Percentiles rank a stretch among this genome's conserved stretches.
These are phyloP conservation scores for Ectropis crepuscularia DNA, from an alignment of 2,888 invertebrate species.

Conservation along the genomic window DNA sequence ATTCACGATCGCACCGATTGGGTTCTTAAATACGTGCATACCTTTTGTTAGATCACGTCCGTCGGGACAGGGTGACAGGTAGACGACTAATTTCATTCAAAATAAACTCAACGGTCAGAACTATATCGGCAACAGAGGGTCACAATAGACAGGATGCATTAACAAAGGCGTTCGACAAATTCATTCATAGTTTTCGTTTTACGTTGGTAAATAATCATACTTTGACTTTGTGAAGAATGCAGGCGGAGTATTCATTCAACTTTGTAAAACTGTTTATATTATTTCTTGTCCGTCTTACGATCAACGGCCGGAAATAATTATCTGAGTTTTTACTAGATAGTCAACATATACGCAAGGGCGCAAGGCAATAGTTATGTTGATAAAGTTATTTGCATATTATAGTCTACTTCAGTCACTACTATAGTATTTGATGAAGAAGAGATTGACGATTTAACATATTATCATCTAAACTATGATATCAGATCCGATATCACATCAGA, in stretches of 20 bases:
- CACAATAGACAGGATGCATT: slow-evolving; percentile 77
- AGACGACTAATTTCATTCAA: slow-evolving; percentile 66
- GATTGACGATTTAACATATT: too few relatives aligned
- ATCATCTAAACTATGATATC: too few relatives aligned
- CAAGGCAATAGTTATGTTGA: too few relatives aligned
- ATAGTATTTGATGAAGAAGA: too few relatives aligned
- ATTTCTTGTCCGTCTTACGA: slow-evolving; percentile 4
- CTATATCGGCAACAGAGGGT: slow-evolving; percentile 62
- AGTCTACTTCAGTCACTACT: too few relatives aligned
- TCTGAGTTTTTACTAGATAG: too few relatives aligned
- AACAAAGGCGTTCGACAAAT: slow-evolving; percentile 56
- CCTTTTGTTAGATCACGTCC: slow-evolving; percentile 70
- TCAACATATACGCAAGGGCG: too few relatives aligned
- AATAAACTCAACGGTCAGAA: slow-evolving; percentile 63
- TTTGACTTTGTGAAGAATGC: slow-evolving; percentile 19
- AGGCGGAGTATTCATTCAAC: slow-evolving; percentile 24
- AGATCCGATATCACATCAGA: too few relatives aligned
- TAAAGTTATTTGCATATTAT: too few relatives aligned
- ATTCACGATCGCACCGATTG: slow-evolving; percentile 62
- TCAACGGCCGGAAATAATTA: neutral
- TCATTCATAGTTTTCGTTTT: slow-evolving; percentile 63
- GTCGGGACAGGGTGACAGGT: slow-evolving; percentile 71
- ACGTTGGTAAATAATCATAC: slow-evolving; percentile 20
- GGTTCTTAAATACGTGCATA: slow-evolving; percentile 65
- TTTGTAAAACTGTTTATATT: slow-evolving; percentile 19